Evolutionary conservation across 2,888 invertebrate genomes (phyloP).

Genomic region (Microchrysa polita): DNA sequence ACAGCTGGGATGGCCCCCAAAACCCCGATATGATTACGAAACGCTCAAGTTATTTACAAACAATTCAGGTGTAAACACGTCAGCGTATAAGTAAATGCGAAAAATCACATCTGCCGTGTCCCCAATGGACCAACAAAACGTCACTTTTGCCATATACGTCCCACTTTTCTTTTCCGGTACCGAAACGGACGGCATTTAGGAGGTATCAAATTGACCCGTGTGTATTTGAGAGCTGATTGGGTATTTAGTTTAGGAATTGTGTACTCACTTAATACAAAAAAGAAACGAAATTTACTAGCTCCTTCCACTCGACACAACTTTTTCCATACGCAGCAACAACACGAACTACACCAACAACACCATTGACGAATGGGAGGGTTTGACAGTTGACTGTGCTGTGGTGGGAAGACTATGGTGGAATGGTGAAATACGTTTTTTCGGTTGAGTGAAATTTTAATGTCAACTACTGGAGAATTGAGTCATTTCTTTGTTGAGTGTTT

Average conservation of each 20-base stretch:
- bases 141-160: background rate
- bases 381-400: no score
- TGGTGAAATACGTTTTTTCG: no score
- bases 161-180: background rate
- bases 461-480: no score
- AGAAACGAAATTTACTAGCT: slow-evolving; percentile 31
- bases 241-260: background rate
- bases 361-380: no score
- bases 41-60: slow-evolving; percentile 34
- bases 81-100: background rate
- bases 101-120: background rate
- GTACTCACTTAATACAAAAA: slow-evolving; percentile 40
- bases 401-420: no score
- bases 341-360: no score
- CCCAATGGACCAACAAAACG: no score
- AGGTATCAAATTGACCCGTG: no score
- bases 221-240: no score
- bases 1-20: background rate
- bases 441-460: no score
- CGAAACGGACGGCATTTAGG: background rate
- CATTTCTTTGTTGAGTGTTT: no score
- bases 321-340: slow-evolving; percentile 30
- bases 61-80: slow-evolving; percentile 10
- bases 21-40: slow-evolving; percentile 28
- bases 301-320: background rate